Evolutionary conservation across 2,797 vertebrate species (phyloP), one percentile per base, ranked within the genome.

Genomic region (Tenualosa thibaudeaui): DNA sequence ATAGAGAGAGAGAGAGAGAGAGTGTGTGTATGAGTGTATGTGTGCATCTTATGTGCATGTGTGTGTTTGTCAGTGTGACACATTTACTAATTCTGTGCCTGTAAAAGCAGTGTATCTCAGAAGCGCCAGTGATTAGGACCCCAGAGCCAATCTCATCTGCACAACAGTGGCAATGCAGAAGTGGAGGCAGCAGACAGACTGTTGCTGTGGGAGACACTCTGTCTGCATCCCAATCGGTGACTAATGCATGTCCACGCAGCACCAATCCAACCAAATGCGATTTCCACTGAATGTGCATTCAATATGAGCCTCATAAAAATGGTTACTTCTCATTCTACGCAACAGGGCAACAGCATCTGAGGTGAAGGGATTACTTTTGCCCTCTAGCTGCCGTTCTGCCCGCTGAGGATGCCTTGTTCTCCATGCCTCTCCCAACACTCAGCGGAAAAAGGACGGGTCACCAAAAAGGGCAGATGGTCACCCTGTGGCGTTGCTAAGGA

Each of bases 71-170:
- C 31, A 82, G 71, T 85, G 49, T 81, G 53, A 83, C 86, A 49
- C 54, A 86, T 83, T 87, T 87, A 81, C 82, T 83, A 81, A 86
- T 87, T 85, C 82, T 54, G 62, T 43, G 53, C 43, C 68, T 83
- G 86, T 82, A 62, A 81, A 87, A 87, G 82, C 60, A 82, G 81
- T 82, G 65, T 53, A 24, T 65, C 54, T 37, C 7, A 40, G 26
- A 31, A 86, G 68, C 22, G 50, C 6, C 65, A 43, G 75, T 50
- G n/a, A 83, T 81, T 58, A 62, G 82, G 50, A 81, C 71, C 49
- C 85, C 37, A 19, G 54, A 82, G 85, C 85, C 82, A 85, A 58
- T 83, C 84, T 83, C 83, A 81, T 86, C 51, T 84, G 54, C 81
- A 43, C 83, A 40, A 43, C 83, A 50, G 81, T 56, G 68, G 87